phyloP scores from a whole-genome alignment of 2,797 vertebrate genomes.

The Argya squamiceps region DNA sequence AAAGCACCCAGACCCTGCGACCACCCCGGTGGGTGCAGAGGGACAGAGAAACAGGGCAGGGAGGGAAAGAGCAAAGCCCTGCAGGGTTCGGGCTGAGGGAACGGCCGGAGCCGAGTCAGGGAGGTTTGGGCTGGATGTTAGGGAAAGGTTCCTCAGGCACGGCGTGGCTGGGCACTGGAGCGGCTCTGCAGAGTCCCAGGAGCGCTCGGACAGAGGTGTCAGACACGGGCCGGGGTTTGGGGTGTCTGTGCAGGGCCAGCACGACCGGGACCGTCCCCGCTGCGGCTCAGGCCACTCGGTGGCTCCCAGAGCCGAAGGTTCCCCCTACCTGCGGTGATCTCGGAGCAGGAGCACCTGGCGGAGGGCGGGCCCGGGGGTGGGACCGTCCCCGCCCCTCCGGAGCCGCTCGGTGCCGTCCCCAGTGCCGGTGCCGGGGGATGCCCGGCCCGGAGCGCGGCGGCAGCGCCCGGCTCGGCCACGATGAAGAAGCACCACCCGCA shows the following conservation, averaged over 20 bases:
- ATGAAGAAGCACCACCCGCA: constrained; percentile 77
- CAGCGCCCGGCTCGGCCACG: background rate
- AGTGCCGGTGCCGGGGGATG: background rate
- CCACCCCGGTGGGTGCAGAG: accelerated
- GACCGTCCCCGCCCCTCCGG: background rate
- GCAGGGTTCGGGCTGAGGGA: background rate
- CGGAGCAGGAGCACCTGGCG: background rate
- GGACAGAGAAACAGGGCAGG: accelerated
- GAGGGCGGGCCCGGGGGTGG: background rate
- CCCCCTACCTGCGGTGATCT: background rate
- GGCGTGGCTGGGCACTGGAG: accelerated
- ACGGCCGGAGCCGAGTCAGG: background rate
- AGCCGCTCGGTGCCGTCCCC: background rate
- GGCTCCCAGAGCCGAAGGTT: background rate
- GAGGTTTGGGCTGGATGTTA: accelerated
- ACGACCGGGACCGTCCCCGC: accelerated
- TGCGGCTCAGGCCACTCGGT: accelerated
- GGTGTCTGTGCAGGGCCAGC: background rate
- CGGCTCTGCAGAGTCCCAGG: background rate
- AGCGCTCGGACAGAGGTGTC: accelerated
- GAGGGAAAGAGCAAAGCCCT: accelerated
- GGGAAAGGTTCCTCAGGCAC: background rate
- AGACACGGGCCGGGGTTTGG: accelerated
- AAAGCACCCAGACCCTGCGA: accelerated
- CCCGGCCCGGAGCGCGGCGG: constrained; percentile 34